A percentile compares a stretch with the other conserved stretches of the same genome.
Conservation (phyloP, 2,113 vertebrate species). For the Serinus canaria region DNA sequence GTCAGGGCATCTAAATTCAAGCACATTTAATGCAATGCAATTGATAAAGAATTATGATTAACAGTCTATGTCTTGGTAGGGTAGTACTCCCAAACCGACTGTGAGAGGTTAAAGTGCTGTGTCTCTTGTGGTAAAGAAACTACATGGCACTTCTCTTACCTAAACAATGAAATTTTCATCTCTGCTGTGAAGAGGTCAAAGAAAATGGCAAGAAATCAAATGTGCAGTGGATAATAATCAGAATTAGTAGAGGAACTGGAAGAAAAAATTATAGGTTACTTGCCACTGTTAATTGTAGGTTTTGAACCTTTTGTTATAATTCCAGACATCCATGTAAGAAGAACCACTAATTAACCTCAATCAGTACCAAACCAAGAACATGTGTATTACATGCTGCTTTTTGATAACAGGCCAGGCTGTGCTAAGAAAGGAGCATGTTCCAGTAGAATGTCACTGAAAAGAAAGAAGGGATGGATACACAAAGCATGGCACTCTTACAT, state of each 20-base stretch:
- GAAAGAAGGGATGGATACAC: background rate
- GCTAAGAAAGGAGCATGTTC: slow-evolving; percentile 53
- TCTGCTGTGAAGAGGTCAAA: slow-evolving; percentile 35
- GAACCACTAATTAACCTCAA: slow-evolving; percentile 73
- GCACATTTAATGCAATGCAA: background rate
- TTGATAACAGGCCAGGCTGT: slow-evolving; percentile 56
- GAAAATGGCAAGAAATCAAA: slow-evolving; percentile 63
- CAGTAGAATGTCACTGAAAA: slow-evolving; percentile 24
- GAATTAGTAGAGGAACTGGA: slow-evolving; percentile 49
- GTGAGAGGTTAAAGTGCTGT: slow-evolving; percentile 5
- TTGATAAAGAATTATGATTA: slow-evolving; percentile 30
- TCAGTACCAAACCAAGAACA: slow-evolving; percentile 54
- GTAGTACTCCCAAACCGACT: background rate
- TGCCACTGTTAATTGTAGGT: slow-evolving; percentile 65
- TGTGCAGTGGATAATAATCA: slow-evolving; percentile 50
- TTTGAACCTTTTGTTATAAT: slow-evolving; percentile 71
- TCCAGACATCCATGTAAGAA: slow-evolving; percentile 64
- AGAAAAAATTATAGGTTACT: slow-evolving; percentile 74
- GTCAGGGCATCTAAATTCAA: background rate
- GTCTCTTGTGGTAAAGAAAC: background rate
- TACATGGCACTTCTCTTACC: slow-evolving; percentile 5
- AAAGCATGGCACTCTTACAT: background rate
- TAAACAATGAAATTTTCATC: slow-evolving; percentile 19
- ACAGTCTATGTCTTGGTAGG: background rate
- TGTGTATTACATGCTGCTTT: slow-evolving; percentile 53